These are phyloP conservation scores for Cariama cristata DNA, from an alignment of 2,113 vertebrate genomes.

Conservation along the genomic window DNA sequence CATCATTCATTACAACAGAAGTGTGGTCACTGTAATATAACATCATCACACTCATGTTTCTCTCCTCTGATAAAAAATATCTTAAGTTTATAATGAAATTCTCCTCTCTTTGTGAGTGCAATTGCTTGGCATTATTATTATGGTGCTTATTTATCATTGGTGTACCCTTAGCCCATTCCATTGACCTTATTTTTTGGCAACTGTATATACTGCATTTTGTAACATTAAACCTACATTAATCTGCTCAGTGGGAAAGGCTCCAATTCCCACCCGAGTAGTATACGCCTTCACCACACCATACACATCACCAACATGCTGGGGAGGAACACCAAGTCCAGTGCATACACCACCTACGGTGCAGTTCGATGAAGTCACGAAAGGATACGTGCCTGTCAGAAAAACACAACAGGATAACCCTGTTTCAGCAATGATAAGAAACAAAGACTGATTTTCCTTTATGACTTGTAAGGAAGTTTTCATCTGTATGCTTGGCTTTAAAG, in stretches of 20 bases:
- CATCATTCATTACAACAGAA: neutral
- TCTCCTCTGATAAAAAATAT: neutral
- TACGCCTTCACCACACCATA: slow-evolving; percentile 97
- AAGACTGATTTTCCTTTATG: neutral
- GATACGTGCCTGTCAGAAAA: slow-evolving; percentile 88
- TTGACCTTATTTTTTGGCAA: neutral
- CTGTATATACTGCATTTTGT: accelerated
- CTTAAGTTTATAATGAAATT: neutral
- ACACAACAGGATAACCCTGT: neutral
- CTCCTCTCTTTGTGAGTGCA: neutral
- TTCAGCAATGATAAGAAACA: neutral
- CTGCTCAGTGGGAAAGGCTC: slow-evolving; percentile 96
- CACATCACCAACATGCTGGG: slow-evolving; percentile 91
- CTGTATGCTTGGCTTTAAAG: neutral
- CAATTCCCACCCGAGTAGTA: slow-evolving; percentile 95
- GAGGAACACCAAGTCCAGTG: slow-evolving; percentile 93
- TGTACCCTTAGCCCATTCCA: neutral
- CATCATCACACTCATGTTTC: accelerated
- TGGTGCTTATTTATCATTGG: neutral
- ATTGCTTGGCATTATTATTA: neutral
- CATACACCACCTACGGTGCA: slow-evolving; percentile 95
- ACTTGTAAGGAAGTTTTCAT: neutral
- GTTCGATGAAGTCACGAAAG: slow-evolving; percentile 97
- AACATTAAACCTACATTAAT: slow-evolving; percentile 86
- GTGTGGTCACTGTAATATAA: neutral